Evolutionary conservation across 2,797 vertebrate species (phyloP).

Genomic region (Hapalemur alaotrensis): DNA sequence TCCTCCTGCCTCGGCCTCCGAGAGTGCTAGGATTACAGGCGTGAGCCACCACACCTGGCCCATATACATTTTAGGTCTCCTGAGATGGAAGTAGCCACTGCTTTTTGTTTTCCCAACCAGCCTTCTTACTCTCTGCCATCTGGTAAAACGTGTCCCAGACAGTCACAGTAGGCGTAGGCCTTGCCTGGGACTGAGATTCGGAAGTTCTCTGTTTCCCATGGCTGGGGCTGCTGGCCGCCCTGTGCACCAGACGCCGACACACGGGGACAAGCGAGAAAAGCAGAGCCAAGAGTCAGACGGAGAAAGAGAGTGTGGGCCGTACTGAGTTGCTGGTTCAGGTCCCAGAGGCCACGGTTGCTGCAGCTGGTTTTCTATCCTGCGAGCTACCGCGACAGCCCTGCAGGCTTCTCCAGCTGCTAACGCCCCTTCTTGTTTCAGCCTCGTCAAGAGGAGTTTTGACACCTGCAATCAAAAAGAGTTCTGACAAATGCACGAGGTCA

Average conservation of each 20-base stretch:
- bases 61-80: not conserved
- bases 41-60: not conserved
- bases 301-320: not conserved
- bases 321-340: accelerated
- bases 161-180: not conserved
- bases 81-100: not conserved
- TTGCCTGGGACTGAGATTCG: not conserved
- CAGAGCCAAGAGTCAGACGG: not conserved
- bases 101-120: not conserved
- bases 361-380: not conserved
- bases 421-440: not conserved
- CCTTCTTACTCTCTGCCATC: not conserved
- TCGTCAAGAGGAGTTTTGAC: not conserved
- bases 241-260: accelerated
- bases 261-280: not conserved
- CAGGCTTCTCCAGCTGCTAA: not conserved
- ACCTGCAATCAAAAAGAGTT: not conserved
- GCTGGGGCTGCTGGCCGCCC: not conserved
- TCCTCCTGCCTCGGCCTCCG: not conserved
- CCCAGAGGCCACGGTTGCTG: accelerated
- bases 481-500: not conserved
- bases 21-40: not conserved
- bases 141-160: not conserved
- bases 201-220: not conserved
- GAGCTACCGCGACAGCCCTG: not conserved